Base-by-base conservation (phyloP, 2,113 vertebrate species). In the Acanthochromis polyacanthus region DNA sequence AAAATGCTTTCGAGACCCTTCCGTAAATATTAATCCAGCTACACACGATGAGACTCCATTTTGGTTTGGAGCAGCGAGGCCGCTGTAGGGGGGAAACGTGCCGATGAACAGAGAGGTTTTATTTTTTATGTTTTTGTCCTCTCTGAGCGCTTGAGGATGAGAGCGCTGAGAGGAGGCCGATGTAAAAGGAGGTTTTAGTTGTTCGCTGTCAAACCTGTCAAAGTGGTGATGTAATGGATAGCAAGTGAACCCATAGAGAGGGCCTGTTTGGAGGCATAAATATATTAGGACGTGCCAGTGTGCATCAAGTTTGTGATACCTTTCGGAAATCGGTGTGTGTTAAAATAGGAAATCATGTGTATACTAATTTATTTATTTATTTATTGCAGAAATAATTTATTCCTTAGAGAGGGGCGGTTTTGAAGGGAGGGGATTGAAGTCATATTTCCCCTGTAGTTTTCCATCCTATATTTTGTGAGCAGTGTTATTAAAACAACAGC, bases 241-340 rank as follows among this genome's bases (percentile, higher is more conserved):
- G 82, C 82, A 82, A 88, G 76, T 86, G 66, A 87, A 74, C 77
- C 76, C 7, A 20, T 78, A 88, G 77, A 74, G 57, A 71, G 75
- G 78, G 86, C 75, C 89, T 87, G 59, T 65, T 61, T 63, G 78
- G 80, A 82, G 82, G 87, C 84, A 30, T 91, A 55, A 40, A 80
- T 89, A 85, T 88, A 75, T 90, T 93, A 93, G 89, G 89, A 87
- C 72, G 90, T 93, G 85, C 75, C 83, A 79, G 76, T 90, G 81
- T 87, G 88, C 88, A 91, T 93, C 87, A 86, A 88, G 87, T 92
- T 79, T 76, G 90, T 93, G 88, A 91, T 90, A 88, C 80, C 77
- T 79, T 93, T 88, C 69, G 84, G 75, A 92, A 36, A 78, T 87
- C 65, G 22, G 43, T 88, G 72, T 91, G 83, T 93, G 67, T 90